phyloP scores from a whole-genome alignment of 2,113 vertebrate genomes.

The Bolborhynchus lineola region DNA sequence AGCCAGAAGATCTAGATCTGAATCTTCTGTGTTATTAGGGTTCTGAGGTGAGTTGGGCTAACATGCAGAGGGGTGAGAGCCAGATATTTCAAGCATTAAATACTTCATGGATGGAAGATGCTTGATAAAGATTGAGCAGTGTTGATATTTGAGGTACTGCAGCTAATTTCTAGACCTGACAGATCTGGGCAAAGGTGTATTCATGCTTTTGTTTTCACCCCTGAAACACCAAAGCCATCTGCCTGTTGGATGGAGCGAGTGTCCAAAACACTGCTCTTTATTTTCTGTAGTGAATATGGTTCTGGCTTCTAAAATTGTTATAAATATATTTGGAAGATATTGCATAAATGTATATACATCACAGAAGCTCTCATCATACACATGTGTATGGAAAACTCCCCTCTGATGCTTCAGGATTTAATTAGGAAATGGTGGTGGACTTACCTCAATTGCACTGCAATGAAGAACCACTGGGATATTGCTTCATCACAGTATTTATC shows the following conservation, averaged over 20 bases:
- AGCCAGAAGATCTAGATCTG: constrained; percentile 14
- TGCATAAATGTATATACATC: not conserved
- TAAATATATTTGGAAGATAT: not conserved
- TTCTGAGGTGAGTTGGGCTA: not conserved
- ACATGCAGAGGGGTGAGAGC: not conserved
- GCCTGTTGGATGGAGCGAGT: not conserved
- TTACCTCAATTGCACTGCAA: constrained; percentile 1
- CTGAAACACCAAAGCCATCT: not conserved
- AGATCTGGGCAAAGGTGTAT: not conserved
- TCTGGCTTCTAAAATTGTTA: constrained; percentile 9
- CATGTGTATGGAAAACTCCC: not conserved
- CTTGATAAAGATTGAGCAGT: not conserved
- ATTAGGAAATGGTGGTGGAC: constrained; percentile 19
- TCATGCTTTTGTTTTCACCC: not conserved
- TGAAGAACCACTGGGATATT: constrained; percentile 37
- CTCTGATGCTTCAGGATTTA: not conserved
- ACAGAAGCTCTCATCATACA: not conserved
- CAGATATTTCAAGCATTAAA: constrained; percentile 23
- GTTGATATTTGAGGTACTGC: not conserved
- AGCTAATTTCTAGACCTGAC: not conserved
- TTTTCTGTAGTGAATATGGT: not conserved
- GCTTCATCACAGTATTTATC: constrained; percentile 53
- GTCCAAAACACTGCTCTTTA: not conserved
- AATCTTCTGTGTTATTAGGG: not conserved
- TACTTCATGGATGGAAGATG: not conserved